Evolutionary conservation across 2,797 vertebrate species (phyloP).

Genomic region (Lerista edwardsae): DNA sequence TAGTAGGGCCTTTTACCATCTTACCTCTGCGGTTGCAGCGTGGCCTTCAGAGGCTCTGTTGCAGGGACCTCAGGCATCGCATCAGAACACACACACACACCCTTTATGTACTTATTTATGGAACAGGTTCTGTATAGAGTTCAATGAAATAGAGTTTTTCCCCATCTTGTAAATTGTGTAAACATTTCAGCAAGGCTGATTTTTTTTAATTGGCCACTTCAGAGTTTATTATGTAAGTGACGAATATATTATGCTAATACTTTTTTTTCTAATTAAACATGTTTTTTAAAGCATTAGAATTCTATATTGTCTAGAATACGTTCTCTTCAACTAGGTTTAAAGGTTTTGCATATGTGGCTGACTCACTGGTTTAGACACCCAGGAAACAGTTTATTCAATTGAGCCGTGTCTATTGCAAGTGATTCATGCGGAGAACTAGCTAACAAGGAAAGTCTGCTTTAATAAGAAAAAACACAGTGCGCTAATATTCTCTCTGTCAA

Average conservation of each 20-base stretch:
- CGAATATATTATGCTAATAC: background rate
- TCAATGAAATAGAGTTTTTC: background rate
- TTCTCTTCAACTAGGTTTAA: background rate
- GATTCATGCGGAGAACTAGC: background rate
- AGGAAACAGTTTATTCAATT: background rate
- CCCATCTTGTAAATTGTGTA: background rate
- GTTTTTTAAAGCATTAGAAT: background rate
- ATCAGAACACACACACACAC: background rate
- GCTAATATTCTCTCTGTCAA: background rate
- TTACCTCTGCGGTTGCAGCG: background rate
- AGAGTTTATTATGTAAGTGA: background rate
- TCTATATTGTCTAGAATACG: background rate
- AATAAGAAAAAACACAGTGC: background rate
- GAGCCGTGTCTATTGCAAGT: too few relatives aligned
- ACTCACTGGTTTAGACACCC: background rate
- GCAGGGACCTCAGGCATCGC: background rate
- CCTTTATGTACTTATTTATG: conserved; percentile 3
- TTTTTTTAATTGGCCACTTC: background rate
- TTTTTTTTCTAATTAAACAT: conserved; percentile 32
- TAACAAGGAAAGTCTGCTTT: too few relatives aligned
- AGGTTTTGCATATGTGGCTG: background rate
- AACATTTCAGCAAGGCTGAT: background rate
- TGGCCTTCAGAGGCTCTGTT: background rate
- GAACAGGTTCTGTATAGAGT: too few relatives aligned
- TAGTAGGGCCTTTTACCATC: background rate